Percentiles rank a stretch among this genome's conserved stretches.
phyloP scores from a whole-genome alignment of 1,140 invertebrate genomes.

The Cydia pomonella region DNA sequence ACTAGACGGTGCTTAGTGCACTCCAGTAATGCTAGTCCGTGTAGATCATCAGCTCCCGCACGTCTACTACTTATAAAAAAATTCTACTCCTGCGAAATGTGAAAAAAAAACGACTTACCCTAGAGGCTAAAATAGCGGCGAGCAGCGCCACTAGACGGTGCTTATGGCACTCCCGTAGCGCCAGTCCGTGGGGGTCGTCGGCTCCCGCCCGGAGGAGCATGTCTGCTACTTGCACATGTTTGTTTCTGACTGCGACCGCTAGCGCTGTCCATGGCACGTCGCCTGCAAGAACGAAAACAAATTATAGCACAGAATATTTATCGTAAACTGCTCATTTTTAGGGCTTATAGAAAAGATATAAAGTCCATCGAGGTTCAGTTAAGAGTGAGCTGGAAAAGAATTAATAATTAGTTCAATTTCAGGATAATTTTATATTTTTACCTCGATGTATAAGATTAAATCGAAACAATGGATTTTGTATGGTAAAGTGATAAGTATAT shows the following conservation, averaged over 20 bases:
- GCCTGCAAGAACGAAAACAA: slow-evolving; percentile 40
- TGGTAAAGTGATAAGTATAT: too few relatives aligned
- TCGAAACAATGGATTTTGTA: too few relatives aligned
- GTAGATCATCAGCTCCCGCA: slow-evolving; percentile 45
- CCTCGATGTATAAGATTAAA: too few relatives aligned
- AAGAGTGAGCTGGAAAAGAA: too few relatives aligned
- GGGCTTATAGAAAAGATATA: too few relatives aligned
- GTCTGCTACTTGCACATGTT: slow-evolving; percentile 78
- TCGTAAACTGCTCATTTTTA: too few relatives aligned
- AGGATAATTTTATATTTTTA: too few relatives aligned
- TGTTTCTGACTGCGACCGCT: slow-evolving; percentile 52
- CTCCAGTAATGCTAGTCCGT: slow-evolving; percentile 89
- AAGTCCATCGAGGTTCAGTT: too few relatives aligned
- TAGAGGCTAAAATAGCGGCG: slow-evolving; percentile 88
- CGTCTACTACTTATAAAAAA: background rate
- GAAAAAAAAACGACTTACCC: slow-evolving; percentile 71
- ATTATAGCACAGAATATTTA: too few relatives aligned
- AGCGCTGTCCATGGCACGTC: slow-evolving; percentile 61
- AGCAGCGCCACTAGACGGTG: slow-evolving; percentile 87
- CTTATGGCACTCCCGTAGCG: slow-evolving; percentile 86
- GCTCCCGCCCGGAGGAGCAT: slow-evolving; percentile 93
- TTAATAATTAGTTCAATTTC: too few relatives aligned
- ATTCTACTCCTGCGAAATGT: background rate
- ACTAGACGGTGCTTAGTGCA: slow-evolving; percentile 87
- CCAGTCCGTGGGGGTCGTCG: slow-evolving; percentile 91